Evolutionary conservation across 1,140 invertebrate species (phyloP), one percentile per base, ranked within the genome.

Genomic region (Drosophila rufa): DNA sequence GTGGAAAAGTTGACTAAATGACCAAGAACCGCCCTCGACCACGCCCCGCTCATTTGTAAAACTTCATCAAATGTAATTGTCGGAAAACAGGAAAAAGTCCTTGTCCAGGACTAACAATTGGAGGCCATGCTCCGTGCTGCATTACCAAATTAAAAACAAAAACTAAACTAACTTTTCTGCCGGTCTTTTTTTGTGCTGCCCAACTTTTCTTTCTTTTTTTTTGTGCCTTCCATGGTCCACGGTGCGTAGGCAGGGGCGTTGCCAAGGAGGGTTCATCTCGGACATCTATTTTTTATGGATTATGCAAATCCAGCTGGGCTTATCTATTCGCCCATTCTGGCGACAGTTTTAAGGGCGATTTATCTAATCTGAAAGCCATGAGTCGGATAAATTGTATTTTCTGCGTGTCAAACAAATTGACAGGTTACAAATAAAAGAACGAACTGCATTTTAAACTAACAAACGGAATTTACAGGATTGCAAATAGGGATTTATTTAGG

Each of bases 61-160:
- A 79, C 55, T 82, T 60, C 57, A 74, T 78, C 61, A 73, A 69
- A 60, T 80, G 58, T 61, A 80, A 84, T 79, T 79, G 76, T 79
- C 65, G 58, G 57, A 75, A 80, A 75, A 71, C 75, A 78, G 64
- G 50, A 60, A 67, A 79, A 71, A 89, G 60, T 73, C 77, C 79
- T 80, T 87, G 83, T 78, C 75, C 78, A 75, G 69, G 84, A 65
- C 83, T 53, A 83, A 87, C 83, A 87, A 86, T 87, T 80, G 78
- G 80, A 87, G 70, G 64, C 80, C 57, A 70, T 59, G 82, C 78
- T 62, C 71, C 55, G 53, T 78, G 51, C 73, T 82, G 83, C 85
- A 90, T 90, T 89, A 89, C 81, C 81, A 89, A 89, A 89, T 89
- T 89, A 89, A 90, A 84, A 80, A 80, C 66, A 84, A 84, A 84